Conservation (phyloP, 2,113 vertebrate species). For the Arvicanthis niloticus region DNA sequence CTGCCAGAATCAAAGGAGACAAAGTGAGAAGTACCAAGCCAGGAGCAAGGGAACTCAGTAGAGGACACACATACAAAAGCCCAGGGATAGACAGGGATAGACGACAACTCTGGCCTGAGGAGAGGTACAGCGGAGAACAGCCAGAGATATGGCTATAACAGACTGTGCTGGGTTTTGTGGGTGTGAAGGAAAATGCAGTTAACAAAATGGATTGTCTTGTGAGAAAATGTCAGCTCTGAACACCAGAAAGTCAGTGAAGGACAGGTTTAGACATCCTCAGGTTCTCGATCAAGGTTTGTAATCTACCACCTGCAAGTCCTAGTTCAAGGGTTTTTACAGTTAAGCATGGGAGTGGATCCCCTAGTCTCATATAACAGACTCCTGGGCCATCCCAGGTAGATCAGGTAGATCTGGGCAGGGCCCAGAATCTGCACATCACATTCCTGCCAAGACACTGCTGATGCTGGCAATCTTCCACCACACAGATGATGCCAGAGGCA, state of each 20-base stretch:
- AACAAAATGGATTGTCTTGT: not conserved
- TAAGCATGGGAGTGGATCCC: not conserved
- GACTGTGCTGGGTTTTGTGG: not conserved
- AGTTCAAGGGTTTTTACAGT: not conserved
- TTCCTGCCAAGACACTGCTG: not conserved
- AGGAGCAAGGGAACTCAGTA: not conserved
- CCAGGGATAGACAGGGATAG: not conserved
- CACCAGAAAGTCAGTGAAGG: not conserved
- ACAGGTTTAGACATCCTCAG: not conserved
- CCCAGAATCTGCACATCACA: not conserved
- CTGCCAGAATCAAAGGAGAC: not conserved
- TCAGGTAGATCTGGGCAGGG: not conserved
- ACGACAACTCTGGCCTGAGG: not conserved
- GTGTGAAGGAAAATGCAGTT: not conserved
- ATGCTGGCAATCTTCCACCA: not conserved
- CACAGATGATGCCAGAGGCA: not conserved
- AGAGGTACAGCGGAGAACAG: not conserved
- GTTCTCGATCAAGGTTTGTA: not conserved
- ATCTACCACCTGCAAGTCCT: not conserved
- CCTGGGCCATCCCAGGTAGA: not conserved
- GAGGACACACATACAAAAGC: not conserved
- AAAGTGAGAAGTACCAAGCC: not conserved
- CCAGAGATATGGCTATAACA: not conserved
- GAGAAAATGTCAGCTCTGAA: not conserved
- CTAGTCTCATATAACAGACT: not conserved